Evolutionary conservation across 2,888 invertebrate genomes (phyloP).

Genomic region (Philopedon plagiatum): DNA sequence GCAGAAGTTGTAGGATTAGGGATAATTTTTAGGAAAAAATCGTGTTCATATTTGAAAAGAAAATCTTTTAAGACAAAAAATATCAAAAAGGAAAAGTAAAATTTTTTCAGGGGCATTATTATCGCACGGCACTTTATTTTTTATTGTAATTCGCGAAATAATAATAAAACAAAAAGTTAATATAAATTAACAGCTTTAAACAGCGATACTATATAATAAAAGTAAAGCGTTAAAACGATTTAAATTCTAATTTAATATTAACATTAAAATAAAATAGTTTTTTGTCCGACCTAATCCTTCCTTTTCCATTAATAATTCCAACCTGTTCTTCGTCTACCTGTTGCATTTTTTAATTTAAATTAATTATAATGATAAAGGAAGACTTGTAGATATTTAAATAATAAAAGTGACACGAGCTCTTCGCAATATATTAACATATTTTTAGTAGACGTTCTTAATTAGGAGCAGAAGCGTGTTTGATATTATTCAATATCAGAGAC

Average conservation of each 20-base stretch:
- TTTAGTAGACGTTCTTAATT: background rate
- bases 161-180: too few relatives aligned
- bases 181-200: background rate
- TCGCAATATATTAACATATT: slow-evolving; percentile 32
- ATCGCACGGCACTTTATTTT: too few relatives aligned
- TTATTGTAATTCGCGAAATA: too few relatives aligned
- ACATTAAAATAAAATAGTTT: background rate
- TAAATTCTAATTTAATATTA: background rate
- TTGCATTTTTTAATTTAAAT: slow-evolving; percentile 33
- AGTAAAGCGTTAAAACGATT: background rate
- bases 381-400: slow-evolving; percentile 35
- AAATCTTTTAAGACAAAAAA: too few relatives aligned
- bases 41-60: too few relatives aligned
- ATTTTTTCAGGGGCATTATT: too few relatives aligned
- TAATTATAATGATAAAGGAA: slow-evolving; percentile 32
- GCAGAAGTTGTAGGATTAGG: too few relatives aligned
- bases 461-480: background rate
- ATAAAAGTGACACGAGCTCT: slow-evolving; percentile 32
- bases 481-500: background rate
- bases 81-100: too few relatives aligned
- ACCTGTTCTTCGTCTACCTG: slow-evolving; percentile 22
- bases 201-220: too few relatives aligned
- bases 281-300: slow-evolving; percentile 9
- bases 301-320: slow-evolving; percentile 14
- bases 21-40: too few relatives aligned